Percentiles rank a stretch among this genome's conserved stretches.
Conservation (phyloP, 2,797 vertebrate genomes). For the Hemibagrus guttatus region DNA sequence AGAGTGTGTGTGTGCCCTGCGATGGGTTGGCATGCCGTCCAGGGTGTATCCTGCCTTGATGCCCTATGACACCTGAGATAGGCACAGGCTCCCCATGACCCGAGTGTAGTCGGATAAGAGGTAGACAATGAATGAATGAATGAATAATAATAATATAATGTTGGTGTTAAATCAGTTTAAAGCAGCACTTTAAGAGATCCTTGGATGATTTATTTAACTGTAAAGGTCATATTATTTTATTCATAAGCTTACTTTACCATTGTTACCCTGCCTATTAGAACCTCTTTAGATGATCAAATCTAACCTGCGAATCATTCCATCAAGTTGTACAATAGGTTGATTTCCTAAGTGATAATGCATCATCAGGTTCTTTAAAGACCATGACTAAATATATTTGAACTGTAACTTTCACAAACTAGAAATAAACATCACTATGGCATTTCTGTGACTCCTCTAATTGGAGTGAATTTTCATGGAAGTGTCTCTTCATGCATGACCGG, state of each 20-base stretch:
- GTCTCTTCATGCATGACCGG: neutral
- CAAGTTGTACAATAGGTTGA: neutral
- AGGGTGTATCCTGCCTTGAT: too few relatives aligned
- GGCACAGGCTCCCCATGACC: too few relatives aligned
- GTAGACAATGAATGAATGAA: too few relatives aligned
- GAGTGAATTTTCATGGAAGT: neutral
- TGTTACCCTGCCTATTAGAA: neutral
- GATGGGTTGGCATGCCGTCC: too few relatives aligned
- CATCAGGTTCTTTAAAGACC: neutral
- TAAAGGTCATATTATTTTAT: neutral
- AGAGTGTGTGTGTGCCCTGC: too few relatives aligned
- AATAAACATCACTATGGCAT: neutral
- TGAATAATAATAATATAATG: neutral
- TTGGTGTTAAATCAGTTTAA: too few relatives aligned
- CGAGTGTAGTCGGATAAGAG: too few relatives aligned
- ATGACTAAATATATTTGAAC: neutral
- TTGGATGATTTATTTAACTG: neutral
- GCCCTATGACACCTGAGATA: too few relatives aligned
- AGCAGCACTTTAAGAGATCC: neutral
- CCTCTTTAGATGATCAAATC: neutral
- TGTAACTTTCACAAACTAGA: neutral
- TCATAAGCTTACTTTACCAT: neutral
- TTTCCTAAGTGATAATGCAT: neutral
- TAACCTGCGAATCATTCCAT: neutral
- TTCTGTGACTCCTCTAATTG: neutral